phyloP scores from a whole-genome alignment of 2,113 vertebrate species.

The Coracopsis vasa region DNA sequence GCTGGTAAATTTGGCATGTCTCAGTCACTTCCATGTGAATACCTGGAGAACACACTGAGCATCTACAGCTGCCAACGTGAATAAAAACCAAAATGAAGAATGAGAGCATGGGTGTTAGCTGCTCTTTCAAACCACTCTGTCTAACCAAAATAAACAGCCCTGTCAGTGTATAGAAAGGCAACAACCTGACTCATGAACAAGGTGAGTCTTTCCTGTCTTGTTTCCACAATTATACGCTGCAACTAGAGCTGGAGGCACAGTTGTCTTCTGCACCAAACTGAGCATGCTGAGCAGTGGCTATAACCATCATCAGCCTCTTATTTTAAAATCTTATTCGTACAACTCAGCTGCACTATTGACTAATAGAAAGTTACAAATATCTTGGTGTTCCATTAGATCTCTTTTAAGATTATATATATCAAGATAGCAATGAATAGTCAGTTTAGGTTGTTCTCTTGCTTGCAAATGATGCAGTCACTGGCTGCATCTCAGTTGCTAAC shows the following conservation, averaged over 20 bases:
- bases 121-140: neutral
- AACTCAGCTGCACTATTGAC: neutral
- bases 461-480: neutral
- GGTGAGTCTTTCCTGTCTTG: neutral
- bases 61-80: neutral
- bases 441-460: neutral
- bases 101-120: neutral
- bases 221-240: neutral
- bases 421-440: neutral
- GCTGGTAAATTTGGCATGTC: constrained; percentile 28
- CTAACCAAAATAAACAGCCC: neutral
- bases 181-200: neutral
- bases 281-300: neutral
- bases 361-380: neutral
- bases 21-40: neutral
- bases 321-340: neutral
- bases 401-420: neutral
- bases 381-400: neutral
- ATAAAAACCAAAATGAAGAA: neutral
- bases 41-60: neutral
- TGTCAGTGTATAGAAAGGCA: neutral
- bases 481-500: neutral
- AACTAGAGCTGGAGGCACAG: neutral
- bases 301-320: neutral
- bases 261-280: neutral